Evolutionary conservation across 2,113 vertebrate genomes (phyloP).

Genomic region (Noctilio leporinus): DNA sequence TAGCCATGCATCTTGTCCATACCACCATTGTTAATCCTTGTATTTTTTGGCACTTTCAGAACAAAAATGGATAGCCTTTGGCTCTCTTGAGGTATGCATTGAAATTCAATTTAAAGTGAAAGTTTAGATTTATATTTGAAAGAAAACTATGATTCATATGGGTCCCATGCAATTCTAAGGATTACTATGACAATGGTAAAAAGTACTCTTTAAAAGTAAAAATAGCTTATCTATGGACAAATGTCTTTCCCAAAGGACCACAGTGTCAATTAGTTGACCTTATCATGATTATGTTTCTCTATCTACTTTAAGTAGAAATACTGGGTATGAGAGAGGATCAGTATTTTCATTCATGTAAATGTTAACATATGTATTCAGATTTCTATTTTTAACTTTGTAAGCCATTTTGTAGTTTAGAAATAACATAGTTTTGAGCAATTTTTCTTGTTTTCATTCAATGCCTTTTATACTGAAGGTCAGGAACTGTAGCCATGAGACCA

Average conservation of each 20-base stretch:
- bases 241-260: background rate
- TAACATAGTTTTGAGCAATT: conserved; percentile 43
- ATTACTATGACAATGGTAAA: background rate
- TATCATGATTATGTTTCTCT: background rate
- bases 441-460: conserved; percentile 27
- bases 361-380: conserved; percentile 28
- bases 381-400: conserved; percentile 64
- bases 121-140: conserved; percentile 22
- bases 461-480: conserved; percentile 37
- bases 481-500: conserved; percentile 46
- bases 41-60: background rate
- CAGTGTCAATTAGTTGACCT: background rate
- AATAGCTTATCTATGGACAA: background rate
- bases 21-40: background rate
- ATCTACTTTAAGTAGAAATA: background rate
- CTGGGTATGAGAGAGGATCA: background rate
- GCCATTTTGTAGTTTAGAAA: conserved; percentile 53
- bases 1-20: background rate
- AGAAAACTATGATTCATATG: background rate
- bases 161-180: background rate
- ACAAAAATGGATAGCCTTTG: background rate
- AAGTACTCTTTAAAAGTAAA: background rate
- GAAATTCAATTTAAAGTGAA: background rate
- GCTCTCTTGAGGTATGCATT: background rate
- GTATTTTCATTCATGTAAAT: conserved; percentile 8